Evolutionary conservation across 2,113 vertebrate species (phyloP).

Genomic region (Isichthys henryi): DNA sequence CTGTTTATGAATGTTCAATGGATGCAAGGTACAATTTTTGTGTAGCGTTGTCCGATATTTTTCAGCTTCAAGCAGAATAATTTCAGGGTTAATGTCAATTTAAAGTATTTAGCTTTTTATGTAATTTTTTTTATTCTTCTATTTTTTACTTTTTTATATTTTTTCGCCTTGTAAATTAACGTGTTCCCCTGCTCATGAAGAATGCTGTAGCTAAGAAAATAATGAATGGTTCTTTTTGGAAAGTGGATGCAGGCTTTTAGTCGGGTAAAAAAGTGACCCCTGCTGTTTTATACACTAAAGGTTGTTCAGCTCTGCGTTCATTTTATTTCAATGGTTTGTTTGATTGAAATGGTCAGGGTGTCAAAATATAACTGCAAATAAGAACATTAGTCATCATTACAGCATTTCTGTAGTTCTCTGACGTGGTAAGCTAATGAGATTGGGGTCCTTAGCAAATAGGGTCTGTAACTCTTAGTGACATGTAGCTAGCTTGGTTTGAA

Average conservation of each 20-base stretch:
- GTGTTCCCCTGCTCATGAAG: neutral
- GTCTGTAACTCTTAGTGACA: neutral
- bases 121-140: neutral
- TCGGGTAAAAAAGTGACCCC: neutral
- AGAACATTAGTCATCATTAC: neutral
- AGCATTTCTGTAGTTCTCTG: neutral
- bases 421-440: neutral
- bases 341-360: neutral
- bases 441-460: neutral
- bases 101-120: neutral
- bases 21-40: neutral
- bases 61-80: slow-evolving; percentile 34
- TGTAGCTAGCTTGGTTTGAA: neutral
- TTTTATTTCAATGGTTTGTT: neutral
- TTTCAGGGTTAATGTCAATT: neutral
- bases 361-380: neutral
- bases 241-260: neutral
- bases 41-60: neutral
- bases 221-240: neutral
- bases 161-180: neutral
- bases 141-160: neutral
- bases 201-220: neutral
- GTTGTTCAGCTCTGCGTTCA: neutral
- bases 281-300: neutral
- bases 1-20: neutral